A percentile compares a stretch with the other conserved stretches of the same genome.
Conservation (phyloP, 2,888 invertebrate species). For the Scrobipalpa costella region DNA sequence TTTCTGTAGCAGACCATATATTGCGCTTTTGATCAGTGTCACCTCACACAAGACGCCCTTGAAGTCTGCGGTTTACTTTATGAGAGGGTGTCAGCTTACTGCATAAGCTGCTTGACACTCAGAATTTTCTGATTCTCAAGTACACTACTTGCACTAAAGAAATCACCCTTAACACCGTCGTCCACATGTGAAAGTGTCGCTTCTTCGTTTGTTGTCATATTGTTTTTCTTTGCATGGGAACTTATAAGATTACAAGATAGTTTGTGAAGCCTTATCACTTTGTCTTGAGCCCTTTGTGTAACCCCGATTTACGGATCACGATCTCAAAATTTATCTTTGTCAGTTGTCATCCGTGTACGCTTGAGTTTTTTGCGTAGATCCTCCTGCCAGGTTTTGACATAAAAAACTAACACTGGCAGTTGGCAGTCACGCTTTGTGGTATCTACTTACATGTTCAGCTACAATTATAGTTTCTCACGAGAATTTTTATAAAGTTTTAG, state of each 20-base stretch:
- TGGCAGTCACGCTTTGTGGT: conserved; percentile 16
- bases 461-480: conserved; percentile 4
- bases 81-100: neutral
- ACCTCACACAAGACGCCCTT: conserved; percentile 15
- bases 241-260: conserved; percentile 20
- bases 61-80: conserved; percentile 11
- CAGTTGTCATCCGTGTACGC: neutral
- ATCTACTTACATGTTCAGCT: neutral
- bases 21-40: conserved; percentile 12
- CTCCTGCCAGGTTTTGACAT: conserved; percentile 1
- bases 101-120: neutral
- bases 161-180: neutral
- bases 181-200: conserved; percentile 11
- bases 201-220: neutral
- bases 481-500: neutral
- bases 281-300: conserved; percentile 13
- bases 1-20: conserved; percentile 11
- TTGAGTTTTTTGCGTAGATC: conserved; percentile 11
- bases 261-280: conserved; percentile 8
- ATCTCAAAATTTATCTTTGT: conserved; percentile 19
- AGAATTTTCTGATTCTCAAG: conserved; percentile 5
- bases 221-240: conserved; percentile 7
- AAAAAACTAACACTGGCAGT: neutral
- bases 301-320: conserved; percentile 11
- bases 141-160: neutral